Base-by-base conservation (phyloP, 2,797 vertebrate species). In the Aeoliscus strigatus region DNA sequence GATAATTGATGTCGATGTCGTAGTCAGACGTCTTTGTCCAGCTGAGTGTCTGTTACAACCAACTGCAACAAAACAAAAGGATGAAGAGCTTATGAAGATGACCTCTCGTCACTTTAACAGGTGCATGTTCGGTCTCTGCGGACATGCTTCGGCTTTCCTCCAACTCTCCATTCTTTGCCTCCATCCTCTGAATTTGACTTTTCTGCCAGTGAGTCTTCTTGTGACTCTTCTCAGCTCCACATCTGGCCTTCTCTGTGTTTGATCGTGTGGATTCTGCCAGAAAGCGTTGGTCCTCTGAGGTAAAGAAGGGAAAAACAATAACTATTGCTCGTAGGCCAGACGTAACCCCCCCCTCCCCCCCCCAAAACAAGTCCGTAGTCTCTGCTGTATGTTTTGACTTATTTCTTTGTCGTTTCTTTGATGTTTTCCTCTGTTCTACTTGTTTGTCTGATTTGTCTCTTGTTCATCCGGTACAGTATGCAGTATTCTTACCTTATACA, bases 231-330 rank as follows among this genome's bases (percentile, higher is more conserved):
- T 70, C 53, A 44, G 63, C 77, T 79, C 52, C 81, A 69, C 45
- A 63, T 82, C 77, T 64, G 50, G 66, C 75, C 81, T 76, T 75
- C 73, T 86, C 60, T 81, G 57, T 83, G 75, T 82, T 5, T 68
- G 72, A 60, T 77, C 56, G 82, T 79, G 72, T 81, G 79, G 70
- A 71, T 71, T 71, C 77, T 38, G 65, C 47, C 72, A 77, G 56
- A 73, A 77, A 66, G 62, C 55, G 60, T 42, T 51, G 46, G 36
- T 45, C 60, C 26, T 27, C 21, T 10, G 7, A 15, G 25, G 30
- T 27, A 25, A 62, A 43, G 50, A 73, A 77, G 76, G 37, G 60
- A 51, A 61, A 34, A 36, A 46, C 65, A 76, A 66, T 60, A 74
- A 76, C 73, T 78, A 66, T 33, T 21, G 41, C 53, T 66, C 47